phyloP scores from a whole-genome alignment of 2,113 vertebrate genomes.

The Pelvicachromis taeniatus region DNA sequence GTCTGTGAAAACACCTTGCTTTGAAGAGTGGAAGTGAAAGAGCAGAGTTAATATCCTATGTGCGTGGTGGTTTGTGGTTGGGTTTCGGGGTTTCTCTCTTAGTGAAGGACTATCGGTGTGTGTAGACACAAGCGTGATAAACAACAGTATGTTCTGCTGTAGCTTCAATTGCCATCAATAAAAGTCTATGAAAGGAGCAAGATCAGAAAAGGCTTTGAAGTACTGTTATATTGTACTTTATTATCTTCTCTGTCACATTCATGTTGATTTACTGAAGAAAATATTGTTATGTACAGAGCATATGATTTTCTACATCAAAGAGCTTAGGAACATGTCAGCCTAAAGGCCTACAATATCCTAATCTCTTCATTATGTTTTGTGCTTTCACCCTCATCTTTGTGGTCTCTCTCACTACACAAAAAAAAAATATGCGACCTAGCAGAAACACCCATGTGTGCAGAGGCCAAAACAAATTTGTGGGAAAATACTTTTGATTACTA shows the following conservation, averaged over 20 bases:
- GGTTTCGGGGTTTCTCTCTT: slow-evolving; percentile 4
- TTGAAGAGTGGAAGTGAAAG: slow-evolving; percentile 25
- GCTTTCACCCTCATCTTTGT: neutral
- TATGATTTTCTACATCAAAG: slow-evolving; percentile 35
- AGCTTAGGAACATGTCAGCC: neutral
- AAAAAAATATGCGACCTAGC: neutral
- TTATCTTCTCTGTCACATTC: neutral
- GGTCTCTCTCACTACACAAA: neutral
- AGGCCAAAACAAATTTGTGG: slow-evolving; percentile 43
- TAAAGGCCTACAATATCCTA: neutral
- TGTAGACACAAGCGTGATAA: neutral
- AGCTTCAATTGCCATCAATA: slow-evolving; percentile 1
- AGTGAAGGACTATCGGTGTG: neutral
- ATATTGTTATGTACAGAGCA: neutral
- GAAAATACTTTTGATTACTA: slow-evolving; percentile 38
- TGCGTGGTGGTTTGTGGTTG: slow-evolving; percentile 23
- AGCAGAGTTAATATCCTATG: slow-evolving; percentile 4
- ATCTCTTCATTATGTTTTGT: neutral
- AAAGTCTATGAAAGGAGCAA: neutral
- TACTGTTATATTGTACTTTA: neutral
- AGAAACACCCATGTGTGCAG: neutral
- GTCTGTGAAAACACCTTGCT: neutral
- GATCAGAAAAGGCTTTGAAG: slow-evolving; percentile 31
- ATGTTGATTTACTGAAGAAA: neutral
- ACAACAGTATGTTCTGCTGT: neutral